Conservation (phyloP, 2,888 invertebrate genomes). For the Patella caerulea region DNA sequence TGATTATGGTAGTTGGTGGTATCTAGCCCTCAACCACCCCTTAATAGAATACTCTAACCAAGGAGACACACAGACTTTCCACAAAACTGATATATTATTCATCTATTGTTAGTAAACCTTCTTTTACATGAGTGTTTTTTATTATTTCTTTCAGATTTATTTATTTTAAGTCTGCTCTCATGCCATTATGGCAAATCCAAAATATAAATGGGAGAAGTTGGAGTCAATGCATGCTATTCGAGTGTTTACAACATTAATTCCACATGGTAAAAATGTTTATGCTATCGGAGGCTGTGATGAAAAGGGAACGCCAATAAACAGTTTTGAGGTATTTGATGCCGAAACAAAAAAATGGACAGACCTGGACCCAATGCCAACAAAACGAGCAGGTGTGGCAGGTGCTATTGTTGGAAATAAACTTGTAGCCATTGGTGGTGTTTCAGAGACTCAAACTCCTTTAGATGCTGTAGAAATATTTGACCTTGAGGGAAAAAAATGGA, state of each 20-base stretch:
- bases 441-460: slow-evolving; percentile 61
- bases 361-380: slow-evolving; percentile 63
- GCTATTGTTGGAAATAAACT: slow-evolving; percentile 60
- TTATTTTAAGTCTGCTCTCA: no score
- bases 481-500: slow-evolving; percentile 61
- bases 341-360: slow-evolving; percentile 54
- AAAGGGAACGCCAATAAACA: slow-evolving; percentile 63
- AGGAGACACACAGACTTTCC: no score
- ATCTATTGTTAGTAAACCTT: no score
- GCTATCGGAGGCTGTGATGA: slow-evolving; percentile 69
- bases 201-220: slow-evolving; percentile 52
- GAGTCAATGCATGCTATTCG: slow-evolving; percentile 65
- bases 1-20: no score
- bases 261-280: slow-evolving; percentile 58
- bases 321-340: slow-evolving; percentile 60
- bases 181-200: slow-evolving; percentile 22
- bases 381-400: slow-evolving; percentile 63
- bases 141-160: no score
- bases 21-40: no score
- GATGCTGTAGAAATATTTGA: slow-evolving; percentile 65
- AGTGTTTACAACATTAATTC: slow-evolving; percentile 63
- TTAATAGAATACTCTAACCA: no score
- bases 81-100: no score
- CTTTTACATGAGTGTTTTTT: no score
- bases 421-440: slow-evolving; percentile 65